Base-by-base conservation (phyloP, 2,797 vertebrate genomes). In the Alectoris magna region DNA sequence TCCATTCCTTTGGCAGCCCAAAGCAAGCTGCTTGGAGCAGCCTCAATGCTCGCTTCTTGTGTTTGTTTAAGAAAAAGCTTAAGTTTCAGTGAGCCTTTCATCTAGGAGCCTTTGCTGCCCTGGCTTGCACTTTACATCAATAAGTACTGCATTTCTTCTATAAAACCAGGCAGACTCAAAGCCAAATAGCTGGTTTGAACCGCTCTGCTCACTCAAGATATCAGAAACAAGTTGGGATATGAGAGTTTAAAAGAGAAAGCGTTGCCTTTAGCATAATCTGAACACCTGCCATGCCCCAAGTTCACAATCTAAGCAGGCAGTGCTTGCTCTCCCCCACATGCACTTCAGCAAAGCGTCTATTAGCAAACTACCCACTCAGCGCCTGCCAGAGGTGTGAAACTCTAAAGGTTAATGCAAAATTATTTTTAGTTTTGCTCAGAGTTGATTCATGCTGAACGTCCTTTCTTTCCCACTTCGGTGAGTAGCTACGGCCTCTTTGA, bases 401-500 rank as follows among this genome's bases (percentile, higher is more conserved):
- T 77, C 60, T 76, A 92, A 77, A 87, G 66, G 72, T 91, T 91
- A 77, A 74, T 39, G 58, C 0, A 1, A 46, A 85, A 83, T 66
- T 71, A 84, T 83, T 88, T 92, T 92, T 80, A 85, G 66, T 44
- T 41, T 80, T 0, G 0, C 53, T 84, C 2, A 1, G 58, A 64
- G 62, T 36, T 68, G 79, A 62, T 75, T 91, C 34, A 63, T 21
- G 53, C 38, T 0, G 1, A 73, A 44, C 4, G 11, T 38, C 38
- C 36, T 69, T 88, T 70, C 73, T 91, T 8, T 29, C 64, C 53
- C 1, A 64, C 51, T 77, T 29, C 0, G 0, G 46, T 11, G n/a
- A 49, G 34, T 0, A 2, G 39, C 46, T 2, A 3, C 0, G 3
- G 63, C 29, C 10, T 6, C 9, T 46, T 13, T 1, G 0, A 76